Percentiles rank a stretch among this genome's conserved stretches.
Evolutionary conservation across 2,888 invertebrate genomes (phyloP).

Genomic region (Drosophila maculinotata): DNA sequence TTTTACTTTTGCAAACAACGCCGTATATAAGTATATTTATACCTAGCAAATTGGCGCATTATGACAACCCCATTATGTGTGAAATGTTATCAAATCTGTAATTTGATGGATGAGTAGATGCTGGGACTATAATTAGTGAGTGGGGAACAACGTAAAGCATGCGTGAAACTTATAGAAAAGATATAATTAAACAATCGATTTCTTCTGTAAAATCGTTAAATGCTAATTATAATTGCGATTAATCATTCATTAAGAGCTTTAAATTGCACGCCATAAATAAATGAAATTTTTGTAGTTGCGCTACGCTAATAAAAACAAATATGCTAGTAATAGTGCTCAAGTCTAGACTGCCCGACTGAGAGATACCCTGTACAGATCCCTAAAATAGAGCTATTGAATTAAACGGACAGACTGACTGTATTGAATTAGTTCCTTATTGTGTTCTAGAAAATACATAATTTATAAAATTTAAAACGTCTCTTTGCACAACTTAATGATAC

Average conservation of each 20-base stretch:
- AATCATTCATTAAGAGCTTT: slow-evolving; percentile 28
- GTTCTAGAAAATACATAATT: too few relatives aligned
- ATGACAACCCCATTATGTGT: neutral
- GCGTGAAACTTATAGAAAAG: too few relatives aligned
- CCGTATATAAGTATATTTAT: neutral
- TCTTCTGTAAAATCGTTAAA: slow-evolving; percentile 7
- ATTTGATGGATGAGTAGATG: neutral
- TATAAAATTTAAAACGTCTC: too few relatives aligned
- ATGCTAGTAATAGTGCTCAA: too few relatives aligned
- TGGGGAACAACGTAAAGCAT: too few relatives aligned
- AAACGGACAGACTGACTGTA: too few relatives aligned
- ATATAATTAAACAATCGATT: too few relatives aligned
- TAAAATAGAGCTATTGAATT: too few relatives aligned
- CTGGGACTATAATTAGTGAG: too few relatives aligned
- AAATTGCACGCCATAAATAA: slow-evolving; percentile 13
- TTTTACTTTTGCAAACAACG: slow-evolving; percentile 5
- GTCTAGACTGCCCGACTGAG: neutral
- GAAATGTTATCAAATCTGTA: neutral
- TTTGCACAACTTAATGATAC: too few relatives aligned
- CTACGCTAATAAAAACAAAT: slow-evolving; percentile 2
- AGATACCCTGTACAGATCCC: too few relatives aligned
- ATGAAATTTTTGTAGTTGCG: slow-evolving; percentile 10
- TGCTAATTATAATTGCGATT: slow-evolving; percentile 30
- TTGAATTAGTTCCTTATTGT: too few relatives aligned
- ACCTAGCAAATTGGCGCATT: slow-evolving; percentile 16